Conservation (phyloP, 2,113 vertebrate species). For the Chlorodrepanis virens region DNA sequence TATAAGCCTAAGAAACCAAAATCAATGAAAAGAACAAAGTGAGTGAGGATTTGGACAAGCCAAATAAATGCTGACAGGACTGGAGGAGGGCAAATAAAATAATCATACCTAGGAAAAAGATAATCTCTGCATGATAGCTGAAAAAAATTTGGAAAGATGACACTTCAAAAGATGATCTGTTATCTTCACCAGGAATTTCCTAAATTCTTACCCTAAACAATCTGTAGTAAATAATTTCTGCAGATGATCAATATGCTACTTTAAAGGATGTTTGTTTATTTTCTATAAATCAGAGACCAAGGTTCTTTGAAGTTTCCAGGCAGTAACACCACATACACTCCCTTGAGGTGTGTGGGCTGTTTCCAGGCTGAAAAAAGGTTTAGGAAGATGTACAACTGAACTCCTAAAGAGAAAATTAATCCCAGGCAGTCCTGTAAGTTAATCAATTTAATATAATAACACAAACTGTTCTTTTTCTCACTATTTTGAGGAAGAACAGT, state of each 20-base stretch:
- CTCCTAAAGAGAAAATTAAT: background rate
- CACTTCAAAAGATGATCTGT: background rate
- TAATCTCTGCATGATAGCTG: background rate
- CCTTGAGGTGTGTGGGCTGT: background rate
- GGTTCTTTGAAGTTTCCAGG: background rate
- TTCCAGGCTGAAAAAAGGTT: background rate
- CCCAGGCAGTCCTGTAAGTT: background rate
- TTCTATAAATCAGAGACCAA: background rate
- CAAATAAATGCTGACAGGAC: background rate
- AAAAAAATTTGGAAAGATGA: background rate
- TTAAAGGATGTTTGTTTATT: background rate
- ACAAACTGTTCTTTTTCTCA: background rate
- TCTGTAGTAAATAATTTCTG: background rate
- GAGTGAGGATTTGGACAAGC: background rate
- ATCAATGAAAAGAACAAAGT: background rate
- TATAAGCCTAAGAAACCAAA: background rate
- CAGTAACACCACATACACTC: background rate
- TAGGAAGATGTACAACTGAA: background rate
- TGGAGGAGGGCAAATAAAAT: background rate
- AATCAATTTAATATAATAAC: background rate
- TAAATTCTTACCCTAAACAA: background rate
- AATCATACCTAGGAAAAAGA: background rate
- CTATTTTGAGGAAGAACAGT: background rate
- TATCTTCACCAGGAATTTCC: background rate
- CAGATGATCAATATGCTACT: background rate